These are phyloP conservation scores for Forbesichthys agassizii DNA, from an alignment of 2,113 vertebrate species.

Conservation along the genomic window DNA sequence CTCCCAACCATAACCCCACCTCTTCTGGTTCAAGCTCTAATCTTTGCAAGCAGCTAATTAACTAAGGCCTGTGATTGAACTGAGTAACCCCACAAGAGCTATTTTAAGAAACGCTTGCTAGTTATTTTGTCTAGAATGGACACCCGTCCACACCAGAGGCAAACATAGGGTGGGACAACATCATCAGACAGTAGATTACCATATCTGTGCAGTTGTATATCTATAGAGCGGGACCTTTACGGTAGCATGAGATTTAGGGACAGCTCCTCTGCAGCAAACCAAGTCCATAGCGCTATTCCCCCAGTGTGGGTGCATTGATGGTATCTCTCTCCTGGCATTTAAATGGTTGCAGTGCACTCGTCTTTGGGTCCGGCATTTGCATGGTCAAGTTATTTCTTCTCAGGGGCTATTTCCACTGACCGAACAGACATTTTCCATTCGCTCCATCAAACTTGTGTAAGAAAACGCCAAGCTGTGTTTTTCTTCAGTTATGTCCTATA, in stretches of 20 bases:
- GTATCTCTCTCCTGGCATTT: constrained; percentile 76
- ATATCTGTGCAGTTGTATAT: constrained; percentile 43
- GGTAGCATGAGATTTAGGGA: constrained; percentile 39
- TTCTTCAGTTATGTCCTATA: constrained; percentile 79
- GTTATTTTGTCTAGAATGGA: constrained; percentile 16
- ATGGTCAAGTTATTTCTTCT: constrained; percentile 81
- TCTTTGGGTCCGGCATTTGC: constrained; percentile 71
- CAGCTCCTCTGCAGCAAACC: constrained; percentile 48
- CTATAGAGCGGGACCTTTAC: constrained; percentile 53
- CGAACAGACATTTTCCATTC: constrained; percentile 79
- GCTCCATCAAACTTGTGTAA: constrained; percentile 73
- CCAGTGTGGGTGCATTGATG: constrained; percentile 76
- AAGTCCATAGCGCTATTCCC: constrained; percentile 32
- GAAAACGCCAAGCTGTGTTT: constrained; percentile 72
- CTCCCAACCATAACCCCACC: constrained; percentile 6
- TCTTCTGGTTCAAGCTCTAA: constrained; percentile 44
- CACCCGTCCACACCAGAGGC: constrained; percentile 3
- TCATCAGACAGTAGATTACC: not conserved
- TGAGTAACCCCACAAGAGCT: constrained; percentile 55
- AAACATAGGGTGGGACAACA: not conserved
- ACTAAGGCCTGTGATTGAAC: constrained; percentile 64
- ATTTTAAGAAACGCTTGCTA: constrained; percentile 40
- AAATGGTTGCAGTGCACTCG: constrained; percentile 76
- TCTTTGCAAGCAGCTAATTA: constrained; percentile 68
- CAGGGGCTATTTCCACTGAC: constrained; percentile 81